Evolutionary conservation across 2,113 vertebrate species (phyloP).

Genomic region (Ictidomys tridecemlineatus): DNA sequence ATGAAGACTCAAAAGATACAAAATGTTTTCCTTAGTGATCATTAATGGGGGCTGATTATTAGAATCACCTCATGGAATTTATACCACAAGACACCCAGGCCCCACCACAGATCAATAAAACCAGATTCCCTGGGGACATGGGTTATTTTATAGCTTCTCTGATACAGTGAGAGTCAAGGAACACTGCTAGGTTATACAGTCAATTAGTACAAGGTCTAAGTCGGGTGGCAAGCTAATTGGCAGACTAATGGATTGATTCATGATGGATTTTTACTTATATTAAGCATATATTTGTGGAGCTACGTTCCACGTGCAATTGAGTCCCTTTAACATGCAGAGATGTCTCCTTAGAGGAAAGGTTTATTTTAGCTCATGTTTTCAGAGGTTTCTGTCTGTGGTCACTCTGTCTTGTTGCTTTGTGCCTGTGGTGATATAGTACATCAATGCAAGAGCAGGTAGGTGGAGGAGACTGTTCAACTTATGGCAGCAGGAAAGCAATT

Average conservation of each 20-base stretch:
- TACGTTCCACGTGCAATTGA: not conserved
- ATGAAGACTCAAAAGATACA: not conserved
- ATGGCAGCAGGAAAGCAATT: not conserved
- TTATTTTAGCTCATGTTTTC: not conserved
- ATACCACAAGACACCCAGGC: not conserved
- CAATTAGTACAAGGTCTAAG: not conserved
- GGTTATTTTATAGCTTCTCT: not conserved
- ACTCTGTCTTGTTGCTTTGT: not conserved
- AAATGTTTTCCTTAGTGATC: not conserved
- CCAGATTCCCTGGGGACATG: not conserved
- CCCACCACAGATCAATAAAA: not conserved
- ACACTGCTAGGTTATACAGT: not conserved
- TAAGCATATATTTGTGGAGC: not conserved
- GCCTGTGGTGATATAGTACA: fast-evolving
- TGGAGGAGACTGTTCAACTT: not conserved
- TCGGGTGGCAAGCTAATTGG: not conserved
- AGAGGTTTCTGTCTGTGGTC: not conserved
- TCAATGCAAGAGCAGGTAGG: not conserved
- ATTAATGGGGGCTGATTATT: not conserved
- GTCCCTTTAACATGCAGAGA: not conserved
- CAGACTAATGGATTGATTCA: not conserved
- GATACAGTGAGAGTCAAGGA: not conserved
- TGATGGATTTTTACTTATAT: slow-evolving; percentile 14
- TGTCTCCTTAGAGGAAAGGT: not conserved
- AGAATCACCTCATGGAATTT: not conserved